Evolutionary conservation across 2,888 invertebrate genomes (phyloP), one percentile per base, ranked within the genome.

Genomic region (Macrostomum cliftonense): DNA sequence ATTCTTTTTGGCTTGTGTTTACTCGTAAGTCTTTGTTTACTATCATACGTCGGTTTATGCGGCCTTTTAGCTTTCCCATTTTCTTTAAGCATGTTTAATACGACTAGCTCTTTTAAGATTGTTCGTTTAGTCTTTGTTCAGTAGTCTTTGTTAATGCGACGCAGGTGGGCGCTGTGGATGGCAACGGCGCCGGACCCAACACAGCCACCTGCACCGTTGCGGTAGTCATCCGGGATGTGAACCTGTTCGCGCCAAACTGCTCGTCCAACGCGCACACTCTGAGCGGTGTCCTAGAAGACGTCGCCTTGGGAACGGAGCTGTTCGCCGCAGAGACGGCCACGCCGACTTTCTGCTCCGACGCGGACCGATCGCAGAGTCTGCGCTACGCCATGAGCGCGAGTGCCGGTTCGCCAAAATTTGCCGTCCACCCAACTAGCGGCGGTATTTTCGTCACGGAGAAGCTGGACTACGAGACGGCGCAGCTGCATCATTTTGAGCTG

Each of bases 211-310:
- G 20, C 16, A 19, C 19, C 2, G 21, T 37, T 2, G n/a, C 40
- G 14, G 17, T 45, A 5, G 17, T 39, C 17, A 17, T 45, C n/a
- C 42, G 11, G 13, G 45, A 38, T 20, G 45, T 45, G 7, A 45
- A 45, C 40, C 14, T 14, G 45, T 28, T 28, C 39, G 43, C 45
- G 5, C 45, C 45, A 38, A 45, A 5, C 37, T 45, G 36, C 28
- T 11, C 45, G 9, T 16, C 20, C 2, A 17, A 9, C 28, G 9
- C 28, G 5, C 4, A n/a, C 2, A 37, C 45, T n/a, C 17, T 45
- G 28, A 7, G 5, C 9, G 38, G 45, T 7, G 12, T 37, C n/a
- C 13, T 2, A 2, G 45, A 45, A 13, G 28, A 36, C 17, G 28
- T 28, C 28, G 28, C 28, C 28, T 9, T 28, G 28, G 28, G 28